Percentiles rank a stretch among this genome's conserved stretches.
These are phyloP conservation scores for Camponotus fellah DNA, from an alignment of 2,888 invertebrate species.

Conservation along the genomic window DNA sequence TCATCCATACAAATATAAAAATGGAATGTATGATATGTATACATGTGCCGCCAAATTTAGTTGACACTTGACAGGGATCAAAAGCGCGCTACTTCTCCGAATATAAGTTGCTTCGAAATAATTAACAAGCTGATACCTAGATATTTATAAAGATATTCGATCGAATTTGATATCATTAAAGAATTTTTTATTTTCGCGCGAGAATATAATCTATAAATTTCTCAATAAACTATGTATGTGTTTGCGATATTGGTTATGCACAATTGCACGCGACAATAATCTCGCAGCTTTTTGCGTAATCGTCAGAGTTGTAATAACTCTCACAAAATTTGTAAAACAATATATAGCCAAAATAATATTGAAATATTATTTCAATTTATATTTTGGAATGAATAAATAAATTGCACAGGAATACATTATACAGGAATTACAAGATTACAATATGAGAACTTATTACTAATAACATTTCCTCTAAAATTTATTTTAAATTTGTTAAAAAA, in stretches of 20 bases:
- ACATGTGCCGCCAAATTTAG: slow-evolving; percentile 2
- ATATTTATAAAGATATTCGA: slow-evolving; percentile 9
- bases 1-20: background rate
- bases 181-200: slow-evolving; percentile 21
- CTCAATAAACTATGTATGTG: background rate
- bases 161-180: slow-evolving; percentile 37
- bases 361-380: background rate
- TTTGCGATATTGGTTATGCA: slow-evolving; percentile 14
- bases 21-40: background rate
- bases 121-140: slow-evolving; percentile 10
- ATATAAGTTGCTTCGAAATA: slow-evolving; percentile 40
- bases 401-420: background rate
- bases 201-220: slow-evolving; percentile 1
- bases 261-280: slow-evolving; percentile 10
- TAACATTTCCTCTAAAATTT: background rate
- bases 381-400: background rate
- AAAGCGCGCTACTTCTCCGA: background rate
- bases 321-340: slow-evolving; percentile 9
- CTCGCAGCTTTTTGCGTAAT: slow-evolving; percentile 23
- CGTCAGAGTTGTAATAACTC: slow-evolving; percentile 11
- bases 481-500: background rate
- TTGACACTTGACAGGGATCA: background rate
- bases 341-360: background rate
- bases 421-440: background rate
- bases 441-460: background rate